Evolutionary conservation across 2,888 invertebrate species (phyloP).

Genomic region (Escarpia spicata): DNA sequence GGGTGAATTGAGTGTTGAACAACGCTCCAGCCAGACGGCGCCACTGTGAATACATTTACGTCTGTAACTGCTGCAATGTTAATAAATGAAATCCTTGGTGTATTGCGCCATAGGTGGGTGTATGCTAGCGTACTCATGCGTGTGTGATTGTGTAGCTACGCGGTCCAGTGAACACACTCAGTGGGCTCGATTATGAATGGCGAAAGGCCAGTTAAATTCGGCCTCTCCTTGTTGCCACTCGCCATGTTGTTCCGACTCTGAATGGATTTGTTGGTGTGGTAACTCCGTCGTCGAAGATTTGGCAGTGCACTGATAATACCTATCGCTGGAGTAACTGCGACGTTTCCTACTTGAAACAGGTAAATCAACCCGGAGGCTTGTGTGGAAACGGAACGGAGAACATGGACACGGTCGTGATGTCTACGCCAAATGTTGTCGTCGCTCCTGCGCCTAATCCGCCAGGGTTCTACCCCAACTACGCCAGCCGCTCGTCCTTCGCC

Average conservation of each 20-base stretch:
- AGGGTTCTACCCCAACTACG: background rate
- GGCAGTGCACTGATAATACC: background rate
- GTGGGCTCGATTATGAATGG: background rate
- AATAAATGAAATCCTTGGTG: no score
- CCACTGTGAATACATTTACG: no score
- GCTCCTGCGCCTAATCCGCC: background rate
- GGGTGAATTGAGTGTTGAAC: no score
- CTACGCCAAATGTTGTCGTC: background rate
- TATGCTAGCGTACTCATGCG: background rate
- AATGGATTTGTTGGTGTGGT: background rate
- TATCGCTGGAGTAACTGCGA: background rate
- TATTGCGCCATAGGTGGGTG: no score
- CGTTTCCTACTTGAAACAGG: background rate
- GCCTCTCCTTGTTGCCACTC: background rate
- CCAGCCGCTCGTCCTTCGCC: background rate
- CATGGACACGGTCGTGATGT: background rate
- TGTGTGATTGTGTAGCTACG: background rate
- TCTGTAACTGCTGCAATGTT: no score
- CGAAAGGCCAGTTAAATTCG: background rate
- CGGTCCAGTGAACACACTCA: background rate
- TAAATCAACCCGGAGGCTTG: background rate
- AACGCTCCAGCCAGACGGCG: no score
- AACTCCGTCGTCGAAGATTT: background rate
- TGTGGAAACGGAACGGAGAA: background rate
- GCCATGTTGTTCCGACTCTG: background rate